Evolutionary conservation across 2,113 vertebrate species (phyloP), one percentile per base, ranked within the genome.

Genomic region (Leucoraja erinaceus): DNA sequence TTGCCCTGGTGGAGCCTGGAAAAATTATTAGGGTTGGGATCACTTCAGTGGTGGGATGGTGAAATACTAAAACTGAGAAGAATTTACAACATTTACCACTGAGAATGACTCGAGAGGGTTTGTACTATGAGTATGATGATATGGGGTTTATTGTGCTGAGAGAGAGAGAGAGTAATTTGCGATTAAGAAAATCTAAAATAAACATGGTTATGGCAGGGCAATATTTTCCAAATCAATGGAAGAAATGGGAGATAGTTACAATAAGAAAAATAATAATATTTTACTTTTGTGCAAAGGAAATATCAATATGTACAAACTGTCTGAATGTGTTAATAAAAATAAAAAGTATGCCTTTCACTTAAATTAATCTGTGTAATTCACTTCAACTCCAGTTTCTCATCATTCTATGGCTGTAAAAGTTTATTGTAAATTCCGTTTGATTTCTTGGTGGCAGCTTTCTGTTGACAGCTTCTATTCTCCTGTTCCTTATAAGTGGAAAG

Each of bases 241-340:
- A 72, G 70, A 72, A 66, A 66, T 72, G 31, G 20, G 20, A 10
- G 14, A 88, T 31, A 88, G 12, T 63, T 88, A 88, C 28, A 63
- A 25, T 12, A 61, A 59, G 56, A 61, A 31, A 63, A 31, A 63
- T 31, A 12, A 63, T 33, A 63, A 63, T 5, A 88, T 63, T 88
- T 88, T 63, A 88, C 59, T 88, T 16, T 88, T 88, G 59, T 88
- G 14, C 12, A 88, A 16, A 88, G 63, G 9, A 86, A 88, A 31
- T 14, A 31, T 28, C 61, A 28, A 86, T 61, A 18, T 88, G 12
- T 14, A 63, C 31, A 83, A 56, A 83, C 25, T 31, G 28, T 14
- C 56, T 86, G 83, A 28, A 59, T 12, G 16, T 31, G 83, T 63
- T 88, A 31, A 31, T 16, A 14, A 66, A 63, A 63, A 28, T 81